phyloP scores from a whole-genome alignment of 2,113 vertebrate genomes.

The Bagarius yarrelli region DNA sequence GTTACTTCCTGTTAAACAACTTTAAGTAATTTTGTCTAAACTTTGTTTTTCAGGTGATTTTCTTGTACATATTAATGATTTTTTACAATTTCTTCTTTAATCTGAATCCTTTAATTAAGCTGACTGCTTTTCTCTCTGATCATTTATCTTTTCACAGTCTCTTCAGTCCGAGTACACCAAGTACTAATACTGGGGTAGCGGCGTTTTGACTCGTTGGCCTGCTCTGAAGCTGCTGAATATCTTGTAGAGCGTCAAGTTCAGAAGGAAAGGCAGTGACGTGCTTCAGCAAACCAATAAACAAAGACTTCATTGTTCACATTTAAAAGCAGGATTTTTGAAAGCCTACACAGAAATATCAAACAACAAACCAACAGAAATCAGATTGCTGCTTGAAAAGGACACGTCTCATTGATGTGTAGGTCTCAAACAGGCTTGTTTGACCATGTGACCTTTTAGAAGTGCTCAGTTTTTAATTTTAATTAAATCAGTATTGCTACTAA shows the following conservation, averaged over 20 bases:
- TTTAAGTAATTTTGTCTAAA: not conserved
- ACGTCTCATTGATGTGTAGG: not conserved
- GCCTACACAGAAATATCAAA: not conserved
- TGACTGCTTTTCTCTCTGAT: not conserved
- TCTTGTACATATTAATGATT: not conserved
- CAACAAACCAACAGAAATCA: not conserved
- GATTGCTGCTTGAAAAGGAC: not conserved
- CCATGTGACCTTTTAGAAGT: no score
- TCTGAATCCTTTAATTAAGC: no score
- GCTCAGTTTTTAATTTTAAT: no score
- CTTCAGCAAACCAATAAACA: not conserved
- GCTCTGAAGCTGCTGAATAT: not conserved
- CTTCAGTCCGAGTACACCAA: conserved; percentile 83
- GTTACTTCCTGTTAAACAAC: not conserved
- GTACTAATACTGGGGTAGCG: conserved; percentile 72
- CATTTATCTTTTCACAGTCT: conserved; percentile 73
- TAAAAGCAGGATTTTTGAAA: not conserved
- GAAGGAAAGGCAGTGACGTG: not conserved
- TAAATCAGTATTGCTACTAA: no score
- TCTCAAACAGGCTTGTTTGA: not conserved
- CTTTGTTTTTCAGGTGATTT: not conserved
- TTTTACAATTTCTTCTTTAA: no score
- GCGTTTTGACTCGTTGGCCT: conserved; percentile 56
- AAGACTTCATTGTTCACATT: not conserved
- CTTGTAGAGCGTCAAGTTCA: not conserved